Base-by-base conservation (phyloP, 2,797 vertebrate genomes). In the Lepidocolaptes lacrymiger region DNA sequence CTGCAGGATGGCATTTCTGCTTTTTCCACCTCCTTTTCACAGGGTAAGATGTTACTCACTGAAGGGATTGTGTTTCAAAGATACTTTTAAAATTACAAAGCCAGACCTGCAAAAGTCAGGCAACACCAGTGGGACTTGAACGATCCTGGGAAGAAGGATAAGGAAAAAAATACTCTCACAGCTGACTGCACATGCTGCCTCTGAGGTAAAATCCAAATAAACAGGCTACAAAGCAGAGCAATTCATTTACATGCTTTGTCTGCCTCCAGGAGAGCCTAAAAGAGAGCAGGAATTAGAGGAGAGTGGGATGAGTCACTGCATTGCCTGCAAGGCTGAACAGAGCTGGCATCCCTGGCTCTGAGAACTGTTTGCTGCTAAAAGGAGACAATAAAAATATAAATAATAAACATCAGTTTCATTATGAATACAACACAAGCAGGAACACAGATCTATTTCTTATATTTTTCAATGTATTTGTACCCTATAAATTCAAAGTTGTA, bases 1-100 rank as follows among this genome's bases (percentile, higher is more conserved):
- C 17, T 10, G 2, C 1, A 3, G 55, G 48, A 30, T 58, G n/a
- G 8, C 1, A 0, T 18, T 67, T 46, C 24, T 55, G 19, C 0
- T 36, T 46, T 64, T 80, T 32, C 44, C 41, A 44, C 10, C n/a
- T 58, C 11, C 13, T 37, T 59, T 83, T 30, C 6, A 9, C 1
- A 10, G 27, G 36, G 7, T 36, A 37, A 22, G 37, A 7, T 20
- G 16, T 68, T 41, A 49, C 54, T 44, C 32, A 27, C 13, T 4
- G 37, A 59, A 75, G 56, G 0, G 10, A 49, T 7, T 52, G 26
- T 28, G 1, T 41, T 89, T 54, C 61, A 24, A 67, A 88, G 59
- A 3, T 28, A 4, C 18, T 72, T 75, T 71, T 34, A 14, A 58
- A 52, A 46, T 6, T 9, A 7, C 36, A 12, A 68, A 77, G 41